Base-by-base conservation (phyloP, 2,797 vertebrate species). In the Mus caroli region DNA sequence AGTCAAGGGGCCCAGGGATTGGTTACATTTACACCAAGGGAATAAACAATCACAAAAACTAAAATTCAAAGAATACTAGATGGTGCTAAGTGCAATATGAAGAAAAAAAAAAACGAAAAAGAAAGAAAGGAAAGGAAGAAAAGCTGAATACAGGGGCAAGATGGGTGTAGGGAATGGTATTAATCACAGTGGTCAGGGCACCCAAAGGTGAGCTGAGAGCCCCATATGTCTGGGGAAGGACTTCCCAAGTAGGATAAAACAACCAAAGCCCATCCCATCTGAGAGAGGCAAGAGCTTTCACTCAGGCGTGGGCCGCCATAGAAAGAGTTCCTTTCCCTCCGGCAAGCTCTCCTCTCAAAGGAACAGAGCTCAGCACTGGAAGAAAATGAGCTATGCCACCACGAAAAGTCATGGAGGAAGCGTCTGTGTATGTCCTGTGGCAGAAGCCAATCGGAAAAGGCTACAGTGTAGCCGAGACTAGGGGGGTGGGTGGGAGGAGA, bases 331-430 rank as follows among this genome's bases (percentile, higher is more conserved):
- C 52, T 46, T 37, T 50, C 56, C 15, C 19, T 85, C 12, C 22
- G 20, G 10, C 20, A 10, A 11, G 9, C 58, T 24, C 56, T 26
- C 24, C 34, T 58, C 67, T 40, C 56, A 14, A 28, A 20, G 28
- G 71, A 62, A 40, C 9, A 78, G 8, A 17, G 9, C 28, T 62
- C 22, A 20, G n/a, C 46, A 12, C 15, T 64, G 50, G 10, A 62
- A 82, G 69, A 77, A 78, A 84, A 85, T 10, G n/a, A 77, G 62
- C 79, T 85, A 52, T 12, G 56, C n/a, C 26, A 69, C 34, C 83
- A 46, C 13, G 67, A 56, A 50, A 82, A 80, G 73, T 54, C 9
- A 1, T 0, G 13, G 43, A 80, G 46, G 73, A 71, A 43, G 26
- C 24, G 10, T 43, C 64, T n/a, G 24, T 12, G 34, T 1, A 14